These are phyloP conservation scores for Byasa hedistus DNA, from an alignment of 2,888 invertebrate genomes.

Conservation along the genomic window DNA sequence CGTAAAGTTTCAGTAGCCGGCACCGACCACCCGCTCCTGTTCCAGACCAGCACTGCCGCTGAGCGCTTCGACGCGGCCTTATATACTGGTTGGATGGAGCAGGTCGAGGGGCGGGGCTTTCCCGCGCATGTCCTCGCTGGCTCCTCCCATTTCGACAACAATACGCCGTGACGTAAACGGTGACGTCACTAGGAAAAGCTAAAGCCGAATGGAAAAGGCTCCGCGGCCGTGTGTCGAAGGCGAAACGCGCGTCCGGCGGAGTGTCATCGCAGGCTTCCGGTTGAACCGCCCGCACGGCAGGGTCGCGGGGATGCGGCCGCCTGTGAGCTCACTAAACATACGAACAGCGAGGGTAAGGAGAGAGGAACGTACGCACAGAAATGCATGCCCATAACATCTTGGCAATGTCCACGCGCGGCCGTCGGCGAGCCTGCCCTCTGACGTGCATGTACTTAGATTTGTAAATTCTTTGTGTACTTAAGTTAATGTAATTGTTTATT, in stretches of 20 bases:
- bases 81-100: conserved; percentile 51
- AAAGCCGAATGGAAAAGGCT: conserved; percentile 31
- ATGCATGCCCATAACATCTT: no score
- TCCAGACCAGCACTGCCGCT: conserved; percentile 40
- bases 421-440: no score
- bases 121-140: conserved; percentile 46
- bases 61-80: conserved; percentile 45
- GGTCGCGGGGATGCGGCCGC: no score
- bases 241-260: neutral
- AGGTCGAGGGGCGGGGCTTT: conserved; percentile 59
- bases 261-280: neutral
- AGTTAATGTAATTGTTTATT: no score
- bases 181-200: conserved; percentile 49
- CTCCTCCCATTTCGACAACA: conserved; percentile 65
- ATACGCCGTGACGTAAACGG: conserved; percentile 42
- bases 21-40: conserved; percentile 43
- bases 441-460: no score
- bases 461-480: no score
- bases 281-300: neutral
- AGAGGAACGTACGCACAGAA: no score
- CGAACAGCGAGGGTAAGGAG: no score
- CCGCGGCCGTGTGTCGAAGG: conserved; percentile 22
- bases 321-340: no score
- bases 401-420: no score
- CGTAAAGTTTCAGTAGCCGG: conserved; percentile 59